Evolutionary conservation across 2,113 vertebrate genomes (phyloP).

Genomic region (Penelope pileata): DNA sequence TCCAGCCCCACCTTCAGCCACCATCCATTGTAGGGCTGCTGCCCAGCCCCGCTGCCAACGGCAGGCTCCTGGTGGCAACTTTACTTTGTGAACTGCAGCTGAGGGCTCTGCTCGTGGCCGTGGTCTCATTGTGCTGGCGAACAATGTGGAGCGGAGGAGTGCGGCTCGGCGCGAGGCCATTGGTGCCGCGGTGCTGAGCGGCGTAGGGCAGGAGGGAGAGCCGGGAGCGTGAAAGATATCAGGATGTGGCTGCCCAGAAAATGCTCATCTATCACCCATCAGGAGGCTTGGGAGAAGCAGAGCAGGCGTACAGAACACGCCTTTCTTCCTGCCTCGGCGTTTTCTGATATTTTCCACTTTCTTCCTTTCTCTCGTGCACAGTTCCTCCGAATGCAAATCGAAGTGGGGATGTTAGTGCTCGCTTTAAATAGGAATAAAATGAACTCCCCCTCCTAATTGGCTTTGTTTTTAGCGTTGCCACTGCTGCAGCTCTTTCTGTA

Average conservation of each 20-base stretch:
- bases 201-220: slow-evolving; percentile 45
- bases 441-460: not conserved
- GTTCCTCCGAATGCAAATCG: not conserved
- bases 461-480: slow-evolving; percentile 19
- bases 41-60: not conserved
- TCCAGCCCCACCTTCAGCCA: slow-evolving; percentile 48
- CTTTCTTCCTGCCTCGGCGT: slow-evolving; percentile 2
- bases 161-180: not conserved
- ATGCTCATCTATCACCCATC: slow-evolving; percentile 37
- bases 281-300: slow-evolving; percentile 41
- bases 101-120: not conserved
- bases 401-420: not conserved
- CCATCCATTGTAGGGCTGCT: not conserved
- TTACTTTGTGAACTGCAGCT: not conserved
- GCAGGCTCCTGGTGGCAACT: slow-evolving; percentile 40
- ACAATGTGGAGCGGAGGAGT: not conserved
- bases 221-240: slow-evolving; percentile 14
- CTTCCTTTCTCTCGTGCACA: not conserved
- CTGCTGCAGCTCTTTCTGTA: slow-evolving; percentile 13
- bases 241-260: slow-evolving; percentile 61
- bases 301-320: slow-evolving; percentile 5
- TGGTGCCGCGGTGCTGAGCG: slow-evolving; percentile 34
- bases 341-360: slow-evolving; percentile 19
- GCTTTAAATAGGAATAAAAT: not conserved
- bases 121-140: not conserved